These are phyloP conservation scores for Diarsia brunnea DNA, from an alignment of 2,888 invertebrate species.

Conservation along the genomic window DNA sequence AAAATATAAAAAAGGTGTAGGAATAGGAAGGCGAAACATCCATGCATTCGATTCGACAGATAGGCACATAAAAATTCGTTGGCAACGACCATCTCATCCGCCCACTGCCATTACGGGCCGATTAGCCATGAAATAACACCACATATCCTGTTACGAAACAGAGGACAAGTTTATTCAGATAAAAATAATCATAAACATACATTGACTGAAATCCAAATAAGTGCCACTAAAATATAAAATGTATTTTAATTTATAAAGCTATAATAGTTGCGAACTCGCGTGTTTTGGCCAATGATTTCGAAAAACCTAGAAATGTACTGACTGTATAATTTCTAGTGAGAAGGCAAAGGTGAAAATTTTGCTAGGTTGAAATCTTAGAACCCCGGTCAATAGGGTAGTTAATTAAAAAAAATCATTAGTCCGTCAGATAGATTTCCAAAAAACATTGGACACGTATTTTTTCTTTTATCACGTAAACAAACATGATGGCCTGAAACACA, in stretches of 20 bases:
- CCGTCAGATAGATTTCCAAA: too few relatives aligned
- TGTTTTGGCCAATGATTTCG: slow-evolving; percentile 4
- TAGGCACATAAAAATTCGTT: slow-evolving; percentile 39
- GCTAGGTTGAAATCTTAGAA: neutral
- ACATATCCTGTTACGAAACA: slow-evolving; percentile 67
- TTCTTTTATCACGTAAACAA: too few relatives aligned
- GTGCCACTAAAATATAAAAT: slow-evolving; percentile 29
- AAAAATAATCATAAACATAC: slow-evolving; percentile 60
- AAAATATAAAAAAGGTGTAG: slow-evolving; percentile 8
- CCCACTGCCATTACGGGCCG: slow-evolving; percentile 29
- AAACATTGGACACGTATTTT: too few relatives aligned
- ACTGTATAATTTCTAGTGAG: neutral
- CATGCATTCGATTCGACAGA: slow-evolving; percentile 31
- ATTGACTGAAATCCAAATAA: slow-evolving; percentile 62
- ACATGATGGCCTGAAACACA: too few relatives aligned
- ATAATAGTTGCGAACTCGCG: neutral
- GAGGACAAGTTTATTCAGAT: slow-evolving; percentile 67
- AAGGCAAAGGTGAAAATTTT: neutral
- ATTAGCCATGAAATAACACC: slow-evolving; percentile 65
- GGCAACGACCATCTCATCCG: slow-evolving; percentile 38
- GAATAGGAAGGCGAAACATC: neutral
- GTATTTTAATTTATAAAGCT: slow-evolving; percentile 36
- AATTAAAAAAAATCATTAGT: too few relatives aligned
- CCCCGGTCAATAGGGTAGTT: too few relatives aligned
- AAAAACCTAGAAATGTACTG: neutral